Base-by-base conservation (phyloP, 2,888 invertebrate species). In the Ectropis crepuscularia region DNA sequence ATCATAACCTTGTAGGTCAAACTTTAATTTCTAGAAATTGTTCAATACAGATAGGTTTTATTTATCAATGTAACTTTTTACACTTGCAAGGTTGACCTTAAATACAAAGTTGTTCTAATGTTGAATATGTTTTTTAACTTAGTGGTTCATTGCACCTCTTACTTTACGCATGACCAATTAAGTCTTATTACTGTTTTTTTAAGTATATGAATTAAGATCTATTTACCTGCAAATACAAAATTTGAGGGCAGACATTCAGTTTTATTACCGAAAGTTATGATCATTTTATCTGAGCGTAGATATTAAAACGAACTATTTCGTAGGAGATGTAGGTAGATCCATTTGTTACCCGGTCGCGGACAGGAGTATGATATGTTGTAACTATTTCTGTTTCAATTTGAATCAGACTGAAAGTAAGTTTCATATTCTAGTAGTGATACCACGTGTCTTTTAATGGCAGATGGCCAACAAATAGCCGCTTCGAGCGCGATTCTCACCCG, bases 381-480 rank as follows among this genome's bases (percentile, higher is more conserved):
- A 65, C 74, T 74, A 74, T 68, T 76, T 70, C 69, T 75, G 75
- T 76, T 68, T 74, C 55, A 73, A 78, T 75, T 79, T 75, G 68
- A 74, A 66, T 72, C 68, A 67, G 67, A 69, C 73, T 70, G 69
- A 63, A 73, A 74, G 71, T 73, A 69, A 71, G 73, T 74, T 74
- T 72, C 73, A 72, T 74, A 72, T 73, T 73, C 73, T 72, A 70
- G 74, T 76, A 75, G 73, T 75, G 72, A 76, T 74, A 78, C 68
- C 74, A 70, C 54, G 75, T 71, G 73, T 70, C 67, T 74, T 57
- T 54, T 61, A 55, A 72, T 79, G 79, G 80, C 80, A 71, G 49
- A 63, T 66, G 39, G 72, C 80, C 79, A 80, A 73, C 69, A 65
- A 65, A 74, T 68, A 73, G 60, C 62, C 16, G 10, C 51, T 45